Percentiles rank a stretch among this genome's conserved stretches.
Conservation (phyloP, 2,888 invertebrate genomes). For the Dicyrtomina minuta region DNA sequence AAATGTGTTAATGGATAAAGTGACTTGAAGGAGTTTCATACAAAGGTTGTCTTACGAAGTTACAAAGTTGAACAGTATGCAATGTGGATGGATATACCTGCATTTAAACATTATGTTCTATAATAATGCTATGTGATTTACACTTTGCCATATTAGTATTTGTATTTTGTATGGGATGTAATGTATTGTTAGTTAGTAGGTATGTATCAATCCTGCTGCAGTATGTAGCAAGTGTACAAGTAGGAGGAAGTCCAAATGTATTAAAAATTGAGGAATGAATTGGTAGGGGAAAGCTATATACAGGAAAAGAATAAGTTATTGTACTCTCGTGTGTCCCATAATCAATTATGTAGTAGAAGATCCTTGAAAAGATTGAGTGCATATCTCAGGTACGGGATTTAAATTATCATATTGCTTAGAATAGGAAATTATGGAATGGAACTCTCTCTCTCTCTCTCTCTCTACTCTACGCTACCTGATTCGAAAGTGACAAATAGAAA, state of each 20-base stretch:
- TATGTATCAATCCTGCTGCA: too few relatives aligned
- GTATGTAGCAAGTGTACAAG: too few relatives aligned
- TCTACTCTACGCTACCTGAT: neutral
- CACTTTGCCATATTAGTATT: too few relatives aligned
- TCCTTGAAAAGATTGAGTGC: constrained; percentile 15
- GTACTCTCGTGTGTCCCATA: constrained; percentile 2
- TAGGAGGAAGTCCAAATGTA: neutral
- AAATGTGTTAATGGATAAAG: constrained; percentile 1
- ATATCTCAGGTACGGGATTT: neutral
- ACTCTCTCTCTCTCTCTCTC: neutral
- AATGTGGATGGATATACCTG: neutral
- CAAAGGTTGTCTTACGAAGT: neutral
- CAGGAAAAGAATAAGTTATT: neutral
- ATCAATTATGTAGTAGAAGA: constrained; percentile 27
- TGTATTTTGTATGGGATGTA: too few relatives aligned
- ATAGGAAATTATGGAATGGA: too few relatives aligned
- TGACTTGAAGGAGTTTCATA: constrained; percentile 20
- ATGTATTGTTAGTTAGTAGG: too few relatives aligned
- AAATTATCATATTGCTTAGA: too few relatives aligned
- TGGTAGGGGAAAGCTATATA: neutral
- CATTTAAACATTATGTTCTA: neutral
- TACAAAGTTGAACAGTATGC: neutral
- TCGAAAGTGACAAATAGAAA: constrained; percentile 25
- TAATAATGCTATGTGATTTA: neutral
- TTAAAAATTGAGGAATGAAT: neutral